A percentile compares a stretch with the other conserved stretches of the same genome.
Evolutionary conservation across 2,113 vertebrate genomes (phyloP).

Genomic region (Seriola quinqueradiata): DNA sequence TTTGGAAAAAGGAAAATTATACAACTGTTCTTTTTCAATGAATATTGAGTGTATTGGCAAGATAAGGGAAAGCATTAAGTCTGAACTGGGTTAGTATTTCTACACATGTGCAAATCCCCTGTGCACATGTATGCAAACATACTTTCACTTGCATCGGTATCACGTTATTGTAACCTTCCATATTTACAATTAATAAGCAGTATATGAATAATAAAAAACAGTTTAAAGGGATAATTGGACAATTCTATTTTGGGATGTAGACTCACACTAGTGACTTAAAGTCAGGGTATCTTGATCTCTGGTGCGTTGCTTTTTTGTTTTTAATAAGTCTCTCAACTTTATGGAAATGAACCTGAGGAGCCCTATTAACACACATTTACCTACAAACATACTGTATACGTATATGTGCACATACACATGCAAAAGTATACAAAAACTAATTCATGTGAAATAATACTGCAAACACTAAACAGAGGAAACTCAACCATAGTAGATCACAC

Average conservation of each 20-base stretch:
- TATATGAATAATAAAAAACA: neutral
- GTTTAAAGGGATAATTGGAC: neutral
- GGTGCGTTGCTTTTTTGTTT: no score
- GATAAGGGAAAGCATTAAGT: no score
- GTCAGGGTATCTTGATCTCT: neutral
- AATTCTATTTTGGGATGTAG: neutral
- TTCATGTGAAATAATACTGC: slow-evolving; percentile 1
- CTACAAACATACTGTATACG: no score
- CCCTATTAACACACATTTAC: neutral
- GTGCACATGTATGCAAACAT: neutral
- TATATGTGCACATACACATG: neutral
- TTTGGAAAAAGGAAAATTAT: neutral
- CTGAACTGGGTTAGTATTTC: neutral
- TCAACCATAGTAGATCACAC: slow-evolving; percentile 39
- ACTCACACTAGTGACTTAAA: neutral
- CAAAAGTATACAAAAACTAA: neutral
- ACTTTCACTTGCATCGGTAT: neutral
- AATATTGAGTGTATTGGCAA: neutral
- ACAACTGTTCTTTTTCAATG: neutral
- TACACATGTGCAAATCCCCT: neutral
- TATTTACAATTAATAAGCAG: neutral
- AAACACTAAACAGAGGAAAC: slow-evolving; percentile 17
- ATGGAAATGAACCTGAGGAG: no score
- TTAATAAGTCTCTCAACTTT: no score
- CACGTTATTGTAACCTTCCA: neutral